Evolutionary conservation across 2,797 vertebrate genomes (phyloP), one percentile per base, ranked within the genome.

Genomic region (Poliocrania exsul): DNA sequence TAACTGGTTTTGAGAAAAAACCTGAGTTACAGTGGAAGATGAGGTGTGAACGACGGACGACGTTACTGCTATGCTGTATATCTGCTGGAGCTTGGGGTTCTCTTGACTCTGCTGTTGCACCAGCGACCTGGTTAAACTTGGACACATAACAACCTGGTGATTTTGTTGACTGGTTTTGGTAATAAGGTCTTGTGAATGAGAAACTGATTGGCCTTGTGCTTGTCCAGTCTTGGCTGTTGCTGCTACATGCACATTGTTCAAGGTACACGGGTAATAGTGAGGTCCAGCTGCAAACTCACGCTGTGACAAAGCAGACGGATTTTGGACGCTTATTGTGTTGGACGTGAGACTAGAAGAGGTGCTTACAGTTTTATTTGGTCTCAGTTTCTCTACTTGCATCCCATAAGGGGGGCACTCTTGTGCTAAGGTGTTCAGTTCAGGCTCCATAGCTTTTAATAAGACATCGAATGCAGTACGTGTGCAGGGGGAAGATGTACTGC

Each of bases 381-480:
- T 97, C 80, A 97, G 97, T 98, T 98, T 99, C 95, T 98, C 98
- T 95, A 97, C 75, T 66, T 97, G 97, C 78, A 98, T 97, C 73
- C 98, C 96, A 74, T 97, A 98, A 87, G 97, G 97, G 24, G 98
- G 97, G 96, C 97, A 97, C 92, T 98, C 99, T 94, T 99, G 98
- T 35, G 99, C 98, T 97, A 99, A 98, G 16, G 98, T 99, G 93
- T 98, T 99, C 93, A 99, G 98, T 96, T 99, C 99, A 37, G 99
- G 99, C 98, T 99, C 99, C 99, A 99, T 99, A 82, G 99, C 99
- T 98, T 99, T 99, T 72, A 99, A 96, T 94, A 99, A 98, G 96
- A 99, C 99, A 97, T 99, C 99, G 10, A 99, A 99, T 3, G 99
- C 98, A 90, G 99, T 99, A 70, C 98, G 98, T 5, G 98, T 96